A percentile compares a stretch with the other conserved stretches of the same genome.
phyloP scores from a whole-genome alignment of 2,797 vertebrate genomes.

The Myotis pilosus region DNA sequence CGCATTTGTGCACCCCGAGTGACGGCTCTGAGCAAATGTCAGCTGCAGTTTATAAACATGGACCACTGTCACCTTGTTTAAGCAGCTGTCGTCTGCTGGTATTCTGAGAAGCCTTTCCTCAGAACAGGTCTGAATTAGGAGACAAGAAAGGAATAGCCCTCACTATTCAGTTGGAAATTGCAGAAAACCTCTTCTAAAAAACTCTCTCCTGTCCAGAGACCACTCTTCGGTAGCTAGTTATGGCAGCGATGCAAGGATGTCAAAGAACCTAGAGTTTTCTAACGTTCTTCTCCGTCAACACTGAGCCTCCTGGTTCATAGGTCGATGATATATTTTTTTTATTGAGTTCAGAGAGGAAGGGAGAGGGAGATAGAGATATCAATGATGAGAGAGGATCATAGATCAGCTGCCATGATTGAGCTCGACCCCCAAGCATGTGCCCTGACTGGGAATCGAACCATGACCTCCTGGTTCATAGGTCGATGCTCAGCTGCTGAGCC shows the following conservation, averaged over 20 bases:
- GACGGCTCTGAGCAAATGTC: not conserved
- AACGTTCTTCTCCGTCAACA: not conserved
- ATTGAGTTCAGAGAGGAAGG: no score
- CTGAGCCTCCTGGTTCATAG: not conserved
- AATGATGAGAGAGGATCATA: no score
- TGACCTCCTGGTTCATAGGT: no score
- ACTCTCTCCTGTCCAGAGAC: not conserved
- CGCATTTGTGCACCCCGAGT: not conserved
- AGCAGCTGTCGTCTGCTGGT: not conserved
- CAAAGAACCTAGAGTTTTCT: not conserved
- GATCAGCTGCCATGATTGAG: no score
- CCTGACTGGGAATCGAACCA: no score
- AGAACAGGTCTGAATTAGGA: not conserved
- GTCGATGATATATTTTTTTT: no score
- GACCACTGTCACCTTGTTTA: constrained; percentile 12
- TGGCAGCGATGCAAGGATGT: not conserved
- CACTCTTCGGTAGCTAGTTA: not conserved
- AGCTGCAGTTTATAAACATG: constrained; percentile 4
- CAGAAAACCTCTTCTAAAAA: not conserved
- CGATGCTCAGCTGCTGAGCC: no score
- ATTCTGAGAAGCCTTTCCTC: not conserved
- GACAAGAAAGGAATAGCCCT: not conserved
- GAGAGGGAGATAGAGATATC: no score
- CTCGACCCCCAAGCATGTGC: no score
- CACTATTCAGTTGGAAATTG: not conserved